Conservation (phyloP, 2,113 vertebrate genomes). For the Lepidothrix coronata region DNA sequence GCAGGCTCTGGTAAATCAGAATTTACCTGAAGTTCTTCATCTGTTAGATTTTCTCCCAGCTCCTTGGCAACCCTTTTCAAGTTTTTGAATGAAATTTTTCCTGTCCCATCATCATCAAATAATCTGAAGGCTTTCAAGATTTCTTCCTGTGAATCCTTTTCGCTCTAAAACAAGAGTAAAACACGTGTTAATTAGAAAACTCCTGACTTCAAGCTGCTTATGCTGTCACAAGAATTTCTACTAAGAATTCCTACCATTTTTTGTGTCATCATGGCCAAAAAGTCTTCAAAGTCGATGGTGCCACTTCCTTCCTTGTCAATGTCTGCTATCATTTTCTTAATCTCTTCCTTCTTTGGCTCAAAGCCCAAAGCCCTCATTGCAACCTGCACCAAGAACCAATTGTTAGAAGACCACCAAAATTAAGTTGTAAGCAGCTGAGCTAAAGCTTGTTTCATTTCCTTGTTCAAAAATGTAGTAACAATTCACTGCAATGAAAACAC, state of each 20-base stretch:
- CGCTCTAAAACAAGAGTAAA: conserved; percentile 73
- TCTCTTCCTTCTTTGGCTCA: conserved; percentile 94
- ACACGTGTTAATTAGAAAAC: neutral
- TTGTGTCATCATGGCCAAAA: conserved; percentile 87
- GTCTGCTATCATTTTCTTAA: conserved; percentile 89
- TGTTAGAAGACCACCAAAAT: neutral
- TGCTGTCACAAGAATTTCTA: neutral
- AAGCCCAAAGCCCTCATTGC: conserved; percentile 92
- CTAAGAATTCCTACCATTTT: conserved; percentile 84
- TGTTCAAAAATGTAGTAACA: neutral
- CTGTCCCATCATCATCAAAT: conserved; percentile 91
- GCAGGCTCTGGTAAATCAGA: neutral
- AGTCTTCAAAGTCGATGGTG: conserved; percentile 86
- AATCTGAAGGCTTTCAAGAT: conserved; percentile 91
- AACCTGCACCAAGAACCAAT: conserved; percentile 76
- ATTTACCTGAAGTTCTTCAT: conserved; percentile 89
- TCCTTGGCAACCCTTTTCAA: conserved; percentile 91
- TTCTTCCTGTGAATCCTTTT: conserved; percentile 94
- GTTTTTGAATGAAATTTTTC: conserved; percentile 92
- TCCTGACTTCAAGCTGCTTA: neutral
- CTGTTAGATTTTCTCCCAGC: conserved; percentile 90
- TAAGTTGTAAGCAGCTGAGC: neutral
- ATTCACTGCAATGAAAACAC: neutral
- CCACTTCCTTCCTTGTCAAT: conserved; percentile 85
- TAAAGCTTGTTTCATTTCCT: neutral